Conservation (phyloP, 2,113 vertebrate species). For the Malurus alboscapulatus region DNA sequence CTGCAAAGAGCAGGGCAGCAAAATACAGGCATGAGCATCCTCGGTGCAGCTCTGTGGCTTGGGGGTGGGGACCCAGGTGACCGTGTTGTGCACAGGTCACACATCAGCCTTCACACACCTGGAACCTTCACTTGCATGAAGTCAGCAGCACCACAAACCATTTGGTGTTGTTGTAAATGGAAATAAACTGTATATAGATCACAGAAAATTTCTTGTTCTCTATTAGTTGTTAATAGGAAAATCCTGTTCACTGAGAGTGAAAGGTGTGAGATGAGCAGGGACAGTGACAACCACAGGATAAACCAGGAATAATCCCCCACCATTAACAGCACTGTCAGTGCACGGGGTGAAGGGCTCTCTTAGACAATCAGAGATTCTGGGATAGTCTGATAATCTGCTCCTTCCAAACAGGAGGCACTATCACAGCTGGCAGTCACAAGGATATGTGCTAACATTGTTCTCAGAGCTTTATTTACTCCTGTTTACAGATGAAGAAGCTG, state of each 20-base stretch:
- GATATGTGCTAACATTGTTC: not conserved
- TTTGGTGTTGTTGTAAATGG: not conserved
- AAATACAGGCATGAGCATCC: not conserved
- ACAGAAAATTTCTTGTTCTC: not conserved
- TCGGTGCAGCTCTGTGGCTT: not conserved
- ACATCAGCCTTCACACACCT: not conserved
- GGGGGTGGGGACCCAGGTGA: not conserved
- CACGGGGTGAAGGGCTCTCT: not conserved
- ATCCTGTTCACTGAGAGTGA: not conserved
- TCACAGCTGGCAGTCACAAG: not conserved
- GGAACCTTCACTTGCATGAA: not conserved
- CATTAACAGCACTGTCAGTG: not conserved
- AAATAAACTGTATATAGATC: not conserved
- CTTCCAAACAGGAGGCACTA: not conserved
- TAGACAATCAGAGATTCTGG: not conserved
- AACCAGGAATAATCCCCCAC: not conserved
- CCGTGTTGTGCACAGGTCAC: not conserved
- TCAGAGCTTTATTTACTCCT: not conserved
- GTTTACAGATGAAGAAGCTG: not conserved
- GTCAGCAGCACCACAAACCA: rapidly evolving
- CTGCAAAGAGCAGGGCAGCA: not conserved
- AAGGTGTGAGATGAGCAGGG: not conserved
- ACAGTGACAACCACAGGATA: not conserved
- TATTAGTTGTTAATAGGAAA: not conserved
- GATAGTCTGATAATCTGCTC: not conserved